These are phyloP conservation scores for Turdus rufiventris DNA, from an alignment of 2,113 vertebrate species.

Conservation along the genomic window DNA sequence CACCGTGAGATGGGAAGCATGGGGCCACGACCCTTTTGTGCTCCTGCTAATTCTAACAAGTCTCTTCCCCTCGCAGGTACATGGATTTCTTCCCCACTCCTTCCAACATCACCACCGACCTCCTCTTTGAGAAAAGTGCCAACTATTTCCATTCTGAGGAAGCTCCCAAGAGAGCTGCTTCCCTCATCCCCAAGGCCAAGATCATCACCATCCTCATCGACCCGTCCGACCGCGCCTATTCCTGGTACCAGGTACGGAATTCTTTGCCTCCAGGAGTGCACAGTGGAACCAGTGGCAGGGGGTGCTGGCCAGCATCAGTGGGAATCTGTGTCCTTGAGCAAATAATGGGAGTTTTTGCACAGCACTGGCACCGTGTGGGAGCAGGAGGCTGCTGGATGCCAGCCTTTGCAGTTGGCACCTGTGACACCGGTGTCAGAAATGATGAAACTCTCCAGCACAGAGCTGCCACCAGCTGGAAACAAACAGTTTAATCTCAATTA, in stretches of 20 bases:
- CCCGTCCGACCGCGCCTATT: slow-evolving; percentile 94
- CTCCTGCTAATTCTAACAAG: not conserved
- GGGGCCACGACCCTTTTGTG: too few species aligned
- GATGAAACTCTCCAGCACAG: not conserved
- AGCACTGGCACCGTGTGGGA: not conserved
- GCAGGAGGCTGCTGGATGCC: not conserved
- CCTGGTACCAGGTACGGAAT: slow-evolving; percentile 92
- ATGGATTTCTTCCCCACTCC: slow-evolving; percentile 95
- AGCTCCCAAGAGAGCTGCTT: slow-evolving; percentile 84
- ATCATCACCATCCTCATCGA: slow-evolving; percentile 96
- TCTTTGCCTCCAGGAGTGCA: accelerated
- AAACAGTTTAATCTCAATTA: slow-evolving; percentile 45
- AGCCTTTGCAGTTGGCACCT: slow-evolving; percentile 9
- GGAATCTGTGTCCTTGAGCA: not conserved
- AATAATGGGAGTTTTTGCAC: not conserved
- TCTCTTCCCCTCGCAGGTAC: slow-evolving; percentile 79
- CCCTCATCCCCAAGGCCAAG: slow-evolving; percentile 93
- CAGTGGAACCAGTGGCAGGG: not conserved
- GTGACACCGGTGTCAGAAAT: not conserved
- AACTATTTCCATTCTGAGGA: slow-evolving; percentile 97
- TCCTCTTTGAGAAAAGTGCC: slow-evolving; percentile 96
- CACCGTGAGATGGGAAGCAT: not conserved
- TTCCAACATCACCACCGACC: slow-evolving; percentile 85
- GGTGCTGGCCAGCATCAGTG: not conserved
- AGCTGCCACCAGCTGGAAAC: slow-evolving; percentile 22